Conservation (phyloP, 2,797 vertebrate genomes). For the Sebastes baramenuke region DNA sequence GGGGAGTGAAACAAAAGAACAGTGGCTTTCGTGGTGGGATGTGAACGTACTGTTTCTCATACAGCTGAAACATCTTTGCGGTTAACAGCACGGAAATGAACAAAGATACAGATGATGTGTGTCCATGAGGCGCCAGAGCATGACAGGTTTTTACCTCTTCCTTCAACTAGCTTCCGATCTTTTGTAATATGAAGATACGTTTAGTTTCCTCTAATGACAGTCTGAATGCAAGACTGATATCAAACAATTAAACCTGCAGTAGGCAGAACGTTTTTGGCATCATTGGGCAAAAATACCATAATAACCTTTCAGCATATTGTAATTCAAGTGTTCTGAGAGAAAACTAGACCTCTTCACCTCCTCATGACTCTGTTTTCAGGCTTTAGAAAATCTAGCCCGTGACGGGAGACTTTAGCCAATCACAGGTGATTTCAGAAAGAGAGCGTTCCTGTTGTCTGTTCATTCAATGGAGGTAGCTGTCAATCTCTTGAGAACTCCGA, state of each 20-base stretch:
- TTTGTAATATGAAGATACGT: neutral
- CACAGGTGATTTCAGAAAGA: too few species aligned
- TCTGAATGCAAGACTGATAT: neutral
- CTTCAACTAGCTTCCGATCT: neutral
- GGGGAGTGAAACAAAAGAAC: constrained; percentile 10
- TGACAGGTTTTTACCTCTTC: neutral
- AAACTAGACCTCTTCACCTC: fast-evolving
- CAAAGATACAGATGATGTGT: neutral
- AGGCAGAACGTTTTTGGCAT: too few species aligned
- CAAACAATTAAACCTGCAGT: too few species aligned
- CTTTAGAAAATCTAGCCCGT: too few species aligned
- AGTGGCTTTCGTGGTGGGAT: neutral
- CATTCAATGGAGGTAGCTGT: too few species aligned
- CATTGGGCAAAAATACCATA: too few species aligned
- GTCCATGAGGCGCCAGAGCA: neutral
- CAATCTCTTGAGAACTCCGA: too few species aligned
- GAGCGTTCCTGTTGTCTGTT: too few species aligned
- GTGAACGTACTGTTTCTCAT: neutral
- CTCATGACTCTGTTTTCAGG: fast-evolving
- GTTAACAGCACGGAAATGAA: constrained; percentile 22
- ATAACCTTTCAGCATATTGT: too few species aligned
- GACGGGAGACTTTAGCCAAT: too few species aligned
- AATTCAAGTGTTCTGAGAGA: too few species aligned
- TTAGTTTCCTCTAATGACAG: neutral
- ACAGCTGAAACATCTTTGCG: constrained; percentile 10